Evolutionary conservation across 2,797 vertebrate genomes (phyloP).

Genomic region (Onychomys arenicola): DNA sequence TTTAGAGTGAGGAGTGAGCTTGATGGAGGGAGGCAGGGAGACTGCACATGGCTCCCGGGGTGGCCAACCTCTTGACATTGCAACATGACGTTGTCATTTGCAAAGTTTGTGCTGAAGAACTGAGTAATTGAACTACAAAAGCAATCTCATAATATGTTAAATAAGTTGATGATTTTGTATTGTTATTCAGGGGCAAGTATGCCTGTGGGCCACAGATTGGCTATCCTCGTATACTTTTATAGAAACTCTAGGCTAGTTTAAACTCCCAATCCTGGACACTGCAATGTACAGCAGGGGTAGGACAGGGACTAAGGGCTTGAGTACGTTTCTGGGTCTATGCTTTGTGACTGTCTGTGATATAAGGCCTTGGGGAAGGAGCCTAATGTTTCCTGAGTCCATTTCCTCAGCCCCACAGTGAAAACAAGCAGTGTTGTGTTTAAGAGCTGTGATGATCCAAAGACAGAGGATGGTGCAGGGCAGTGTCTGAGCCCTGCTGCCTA

Average conservation of each 20-base stretch:
- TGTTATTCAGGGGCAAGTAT: background rate
- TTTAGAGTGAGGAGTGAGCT: background rate
- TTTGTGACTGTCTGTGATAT: background rate
- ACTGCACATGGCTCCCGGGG: background rate
- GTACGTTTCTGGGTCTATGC: background rate
- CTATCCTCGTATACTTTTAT: background rate
- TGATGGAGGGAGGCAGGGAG: background rate
- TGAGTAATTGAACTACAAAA: background rate
- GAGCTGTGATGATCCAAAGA: constrained; percentile 27
- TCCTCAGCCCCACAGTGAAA: background rate
- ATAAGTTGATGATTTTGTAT: background rate
- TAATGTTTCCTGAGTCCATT: background rate
- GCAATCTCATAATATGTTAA: background rate
- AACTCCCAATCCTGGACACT: background rate
- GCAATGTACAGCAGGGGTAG: background rate
- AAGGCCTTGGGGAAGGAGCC: background rate
- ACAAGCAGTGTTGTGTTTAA: background rate
- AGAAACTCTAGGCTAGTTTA: background rate
- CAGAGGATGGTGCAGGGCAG: background rate
- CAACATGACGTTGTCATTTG: background rate
- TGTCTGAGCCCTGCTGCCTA: background rate
- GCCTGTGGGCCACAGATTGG: background rate
- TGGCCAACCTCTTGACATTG: background rate
- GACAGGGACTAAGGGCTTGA: background rate
- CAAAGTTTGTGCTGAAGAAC: background rate